Evolutionary conservation across 2,888 invertebrate species (phyloP), one percentile per base, ranked within the genome.

Genomic region (Eupelmus urozonus): DNA sequence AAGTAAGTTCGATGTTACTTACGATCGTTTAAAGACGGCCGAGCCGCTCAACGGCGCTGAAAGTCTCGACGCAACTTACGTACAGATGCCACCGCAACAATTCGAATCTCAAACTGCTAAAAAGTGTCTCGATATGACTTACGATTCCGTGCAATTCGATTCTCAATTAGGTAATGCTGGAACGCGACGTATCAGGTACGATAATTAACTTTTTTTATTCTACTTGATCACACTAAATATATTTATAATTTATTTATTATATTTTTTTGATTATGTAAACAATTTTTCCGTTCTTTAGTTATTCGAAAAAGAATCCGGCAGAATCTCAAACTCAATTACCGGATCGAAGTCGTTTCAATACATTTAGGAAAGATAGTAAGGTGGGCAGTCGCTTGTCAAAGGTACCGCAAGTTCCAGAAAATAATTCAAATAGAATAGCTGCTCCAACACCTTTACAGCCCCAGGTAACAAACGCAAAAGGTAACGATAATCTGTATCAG

Each of bases 311-410:
- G 25, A 70, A 79, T 75, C 69, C 79, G 9, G n/a, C 65, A n/a
- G 83, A 82, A 49, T 60, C 67, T 49, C 71, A 69, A 60, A 23
- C 25, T 3, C 65, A 42, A 11, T 3, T 20, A 18, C n/a, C 42
- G 18, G 71, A 72, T 20, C 73, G 55, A 1, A 85, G 84, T 81
- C 84, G 83, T 57, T 86, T 84, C 27, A 84, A 86, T 69, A 88
- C 88, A 0, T 88, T 86, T 73, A 84, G 82, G 73, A 86, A 85
- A 77, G 82, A 81, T 29, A 70, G 79, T 5, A 80, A 55, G 72
- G 76, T 55, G 74, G 79, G 75, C 2, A 67, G 62, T 49, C 66
- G 72, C 1, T 69, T 74, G 16, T 73, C 73, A n/a, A 66, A 76
- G 16, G 60, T 18, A 13, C 45, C 53, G 0, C 55, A 63, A 7